Base-by-base conservation (phyloP, 2,888 invertebrate genomes). In the Brachyopa scutellaris region DNA sequence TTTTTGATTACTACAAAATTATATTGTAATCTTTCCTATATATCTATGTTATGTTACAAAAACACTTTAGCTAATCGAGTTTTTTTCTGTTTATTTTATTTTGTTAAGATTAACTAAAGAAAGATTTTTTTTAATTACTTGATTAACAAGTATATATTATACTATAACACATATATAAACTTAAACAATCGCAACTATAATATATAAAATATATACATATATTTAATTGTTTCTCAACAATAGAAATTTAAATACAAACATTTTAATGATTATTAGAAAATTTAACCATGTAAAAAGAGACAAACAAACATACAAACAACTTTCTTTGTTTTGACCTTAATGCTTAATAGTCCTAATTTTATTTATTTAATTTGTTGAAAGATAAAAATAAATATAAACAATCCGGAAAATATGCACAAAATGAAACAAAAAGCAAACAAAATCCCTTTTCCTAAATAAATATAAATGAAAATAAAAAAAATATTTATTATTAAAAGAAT, bases 381-480 rank as follows among this genome's bases (percentile, higher is more conserved):
- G 33, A 67, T 67, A 73, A 74, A 49, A 53, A 78, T 15, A 51
- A 51, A 47, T 13, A 72, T 15, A 61, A 61, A 80, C 69, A 67
- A 84, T 85, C 82, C 80, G 78, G 82, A 40, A 77, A 78, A 76
- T 49, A 77, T 36, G 53, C 55, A 79, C 19, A 76, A 76, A 64
- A 23, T 2, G 78, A 87, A 86, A 87, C 87, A 87, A 88, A 88
- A 87, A 88, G 88, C 87, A 85, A 87, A 87, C 84, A 84, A 87
- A 87, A 89, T 87, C 87, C 89, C 88, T 87, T 88, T 87, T 87
- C 89, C 86, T 86, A 86, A 87, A 87, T 87, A 87, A 87, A 87
- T 74, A 85, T 72, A 85, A 86, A 84, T 11, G 74, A 40, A 26
- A 78, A 78, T 26, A 49, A 84, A 82, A 70, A 77, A 62, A 77